Conservation (phyloP, 2,113 vertebrate species). For the Etia nguti region DNA sequence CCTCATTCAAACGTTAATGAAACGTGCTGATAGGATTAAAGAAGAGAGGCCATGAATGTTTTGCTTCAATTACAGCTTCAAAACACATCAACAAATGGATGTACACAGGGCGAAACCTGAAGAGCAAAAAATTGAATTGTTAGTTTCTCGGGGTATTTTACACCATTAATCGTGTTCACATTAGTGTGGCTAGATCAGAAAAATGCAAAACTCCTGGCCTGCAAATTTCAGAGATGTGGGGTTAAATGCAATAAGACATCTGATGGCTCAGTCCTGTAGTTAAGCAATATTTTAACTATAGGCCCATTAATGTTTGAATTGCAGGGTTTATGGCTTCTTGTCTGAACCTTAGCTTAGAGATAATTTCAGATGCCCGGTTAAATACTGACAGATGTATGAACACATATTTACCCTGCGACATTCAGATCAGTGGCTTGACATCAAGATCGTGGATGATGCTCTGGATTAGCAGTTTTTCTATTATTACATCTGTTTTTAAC, state of each 20-base stretch:
- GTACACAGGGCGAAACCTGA: neutral
- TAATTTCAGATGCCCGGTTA: neutral
- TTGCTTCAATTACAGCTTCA: neutral
- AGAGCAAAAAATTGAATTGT: neutral
- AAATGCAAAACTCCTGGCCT: neutral
- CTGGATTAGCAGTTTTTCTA: neutral
- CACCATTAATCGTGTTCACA: neutral
- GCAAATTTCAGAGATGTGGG: neutral
- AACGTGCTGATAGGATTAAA: neutral
- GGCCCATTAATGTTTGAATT: neutral
- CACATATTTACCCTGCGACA: neutral
- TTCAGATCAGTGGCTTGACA: neutral
- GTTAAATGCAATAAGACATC: neutral
- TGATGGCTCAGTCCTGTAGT: neutral
- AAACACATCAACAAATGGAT: neutral
- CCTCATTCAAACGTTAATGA: neutral
- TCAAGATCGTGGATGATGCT: neutral
- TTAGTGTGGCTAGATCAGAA: neutral
- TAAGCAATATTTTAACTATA: neutral
- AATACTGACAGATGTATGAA: neutral
- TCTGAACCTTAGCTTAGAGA: neutral
- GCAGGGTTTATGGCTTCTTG: neutral
- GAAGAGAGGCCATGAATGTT: neutral
- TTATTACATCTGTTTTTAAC: neutral
- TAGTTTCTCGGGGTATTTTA: neutral